phyloP scores from a whole-genome alignment of 2,113 vertebrate genomes.

The Eclectus roratus region DNA sequence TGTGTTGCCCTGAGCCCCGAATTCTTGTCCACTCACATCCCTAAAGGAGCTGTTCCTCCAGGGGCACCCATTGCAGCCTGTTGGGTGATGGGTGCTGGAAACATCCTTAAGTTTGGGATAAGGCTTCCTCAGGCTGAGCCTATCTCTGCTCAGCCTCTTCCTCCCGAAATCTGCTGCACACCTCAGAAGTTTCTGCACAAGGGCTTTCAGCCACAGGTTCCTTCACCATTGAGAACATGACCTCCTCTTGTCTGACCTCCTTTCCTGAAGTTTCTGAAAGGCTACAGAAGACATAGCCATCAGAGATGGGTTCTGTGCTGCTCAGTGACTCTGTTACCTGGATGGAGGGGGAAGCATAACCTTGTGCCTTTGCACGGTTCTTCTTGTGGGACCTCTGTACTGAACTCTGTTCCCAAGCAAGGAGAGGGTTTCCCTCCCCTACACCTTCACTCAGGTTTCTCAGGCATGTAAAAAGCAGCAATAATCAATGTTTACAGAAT shows the following conservation, averaged over 20 bases:
- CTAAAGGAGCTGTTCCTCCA: neutral
- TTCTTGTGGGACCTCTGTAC: neutral
- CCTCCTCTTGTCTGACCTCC: neutral
- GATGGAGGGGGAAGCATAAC: neutral
- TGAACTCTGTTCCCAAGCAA: neutral
- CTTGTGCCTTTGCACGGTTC: neutral
- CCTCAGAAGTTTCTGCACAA: neutral
- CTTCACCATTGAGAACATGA: neutral
- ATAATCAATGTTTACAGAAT: neutral
- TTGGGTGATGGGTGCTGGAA: neutral
- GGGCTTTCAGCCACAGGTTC: neutral
- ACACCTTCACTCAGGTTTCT: neutral
- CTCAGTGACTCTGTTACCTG: accelerated
- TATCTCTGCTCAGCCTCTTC: neutral
- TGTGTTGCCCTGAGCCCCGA: neutral
- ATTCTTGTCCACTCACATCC: neutral
- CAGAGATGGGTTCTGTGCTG: neutral
- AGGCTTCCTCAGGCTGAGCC: neutral
- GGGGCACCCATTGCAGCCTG: neutral
- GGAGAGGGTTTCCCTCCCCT: neutral
- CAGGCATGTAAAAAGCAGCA: neutral
- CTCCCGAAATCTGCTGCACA: neutral
- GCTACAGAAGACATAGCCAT: neutral
- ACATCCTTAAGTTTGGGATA: neutral
- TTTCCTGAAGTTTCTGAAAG: neutral